phyloP scores from a whole-genome alignment of 2,113 vertebrate genomes.

The Mesoclemmys tuberculata region DNA sequence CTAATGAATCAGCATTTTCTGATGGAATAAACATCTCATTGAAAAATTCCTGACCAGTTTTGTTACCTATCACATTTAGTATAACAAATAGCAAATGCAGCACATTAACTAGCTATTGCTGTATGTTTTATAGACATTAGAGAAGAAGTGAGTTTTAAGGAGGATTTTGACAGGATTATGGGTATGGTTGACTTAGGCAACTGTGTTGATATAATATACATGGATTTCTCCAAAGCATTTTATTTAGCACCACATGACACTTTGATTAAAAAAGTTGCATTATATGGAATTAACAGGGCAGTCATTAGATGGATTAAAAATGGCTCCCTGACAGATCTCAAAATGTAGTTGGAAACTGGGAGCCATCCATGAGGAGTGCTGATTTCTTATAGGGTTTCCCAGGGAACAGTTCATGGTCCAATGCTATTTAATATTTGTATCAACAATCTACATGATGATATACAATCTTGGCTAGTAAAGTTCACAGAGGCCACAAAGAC shows the following conservation, averaged over 20 bases:
- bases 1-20: background rate
- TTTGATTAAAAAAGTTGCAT: background rate
- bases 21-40: background rate
- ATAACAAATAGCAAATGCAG: conserved; percentile 36
- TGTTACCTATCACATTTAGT: conserved; percentile 52
- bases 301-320: background rate
- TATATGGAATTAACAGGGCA: background rate
- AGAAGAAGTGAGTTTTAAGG: conserved; percentile 67
- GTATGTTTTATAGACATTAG: conserved; percentile 58
- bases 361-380: background rate
- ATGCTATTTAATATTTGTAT: background rate
- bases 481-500: background rate
- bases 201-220: background rate
- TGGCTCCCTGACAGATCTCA: background rate
- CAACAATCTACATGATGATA: background rate
- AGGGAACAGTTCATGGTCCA: background rate
- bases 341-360: background rate
- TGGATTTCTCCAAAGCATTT: background rate
- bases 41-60: background rate
- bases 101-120: conserved; percentile 63
- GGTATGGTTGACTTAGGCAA: background rate
- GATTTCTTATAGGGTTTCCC: background rate
- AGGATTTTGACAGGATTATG: conserved; percentile 30
- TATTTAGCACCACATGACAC: background rate
- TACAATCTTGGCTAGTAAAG: background rate